phyloP scores from a whole-genome alignment of 30 jellyfish, hydroid and myxozoan genomes.

The Mastigias papua region DNA sequence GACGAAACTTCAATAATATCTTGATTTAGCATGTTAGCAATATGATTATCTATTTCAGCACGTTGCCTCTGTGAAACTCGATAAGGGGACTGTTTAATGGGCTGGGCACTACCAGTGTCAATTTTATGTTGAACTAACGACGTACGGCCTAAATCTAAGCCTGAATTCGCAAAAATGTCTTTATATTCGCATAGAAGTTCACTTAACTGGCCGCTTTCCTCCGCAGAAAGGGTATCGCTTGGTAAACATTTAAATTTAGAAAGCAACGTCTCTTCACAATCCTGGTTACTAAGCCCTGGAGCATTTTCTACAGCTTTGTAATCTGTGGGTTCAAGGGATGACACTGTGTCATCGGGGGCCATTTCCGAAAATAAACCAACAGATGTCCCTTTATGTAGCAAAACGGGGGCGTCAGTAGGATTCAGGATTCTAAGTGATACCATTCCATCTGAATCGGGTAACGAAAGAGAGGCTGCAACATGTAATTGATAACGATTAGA shows the following conservation, averaged over 20 bases:
- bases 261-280: background rate
- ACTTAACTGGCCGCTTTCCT: background rate
- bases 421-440: conserved; percentile 27
- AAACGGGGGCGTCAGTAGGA: conserved; percentile 27
- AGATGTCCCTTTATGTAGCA: conserved; percentile 11
- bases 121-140: conserved; percentile 45
- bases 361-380: conserved; percentile 1
- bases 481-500: conserved; percentile 27
- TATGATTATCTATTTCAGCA: too few relatives aligned
- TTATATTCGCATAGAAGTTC: background rate
- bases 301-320: background rate
- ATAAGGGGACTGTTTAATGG: too few relatives aligned
- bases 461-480: conserved; percentile 16
- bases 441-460: conserved; percentile 13
- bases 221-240: background rate
- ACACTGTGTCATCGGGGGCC: background rate
- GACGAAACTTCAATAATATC: too few relatives aligned
- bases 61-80: too few relatives aligned
- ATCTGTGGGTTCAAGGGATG: background rate
- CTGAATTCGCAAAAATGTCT: conserved; percentile 35
- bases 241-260: background rate
- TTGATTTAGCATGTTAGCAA: too few relatives aligned
- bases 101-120: too few relatives aligned
- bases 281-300: background rate
- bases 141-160: conserved; percentile 44